A percentile compares a stretch with the other conserved stretches of the same genome.
These are phyloP conservation scores for Drosophila fuyamai DNA, from an alignment of 1,140 invertebrate species.

Conservation along the genomic window DNA sequence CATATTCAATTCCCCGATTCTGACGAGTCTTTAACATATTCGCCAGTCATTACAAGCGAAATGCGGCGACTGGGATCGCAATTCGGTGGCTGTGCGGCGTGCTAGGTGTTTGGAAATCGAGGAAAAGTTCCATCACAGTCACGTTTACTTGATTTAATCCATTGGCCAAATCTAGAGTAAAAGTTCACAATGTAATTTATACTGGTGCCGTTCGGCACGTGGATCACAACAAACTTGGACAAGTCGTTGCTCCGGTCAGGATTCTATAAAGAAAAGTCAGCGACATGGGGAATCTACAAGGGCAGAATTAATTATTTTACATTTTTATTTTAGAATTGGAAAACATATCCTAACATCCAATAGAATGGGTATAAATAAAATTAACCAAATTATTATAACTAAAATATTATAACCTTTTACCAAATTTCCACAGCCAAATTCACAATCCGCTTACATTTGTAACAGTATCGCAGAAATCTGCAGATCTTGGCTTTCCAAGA, in stretches of 20 bases:
- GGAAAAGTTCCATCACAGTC: slow-evolving; percentile 74
- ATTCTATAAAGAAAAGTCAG: neutral
- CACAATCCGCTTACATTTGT: too few relatives aligned
- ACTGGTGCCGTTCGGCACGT: slow-evolving; percentile 54
- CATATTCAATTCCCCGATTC: slow-evolving; percentile 62
- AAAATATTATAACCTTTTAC: too few relatives aligned
- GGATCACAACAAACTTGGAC: slow-evolving; percentile 39
- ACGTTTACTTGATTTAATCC: slow-evolving; percentile 76
- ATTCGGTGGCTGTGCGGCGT: slow-evolving; percentile 23
- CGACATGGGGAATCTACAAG: neutral
- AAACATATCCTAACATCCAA: too few relatives aligned
- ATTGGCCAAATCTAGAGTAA: slow-evolving; percentile 72
- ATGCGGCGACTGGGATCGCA: slow-evolving; percentile 11
- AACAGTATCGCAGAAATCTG: neutral
- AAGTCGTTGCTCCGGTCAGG: slow-evolving; percentile 12
- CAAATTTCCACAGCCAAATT: too few relatives aligned
- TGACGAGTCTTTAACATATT: slow-evolving; percentile 61
- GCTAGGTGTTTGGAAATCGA: slow-evolving; percentile 62
- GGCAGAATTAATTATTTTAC: neutral
- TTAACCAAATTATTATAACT: too few relatives aligned
- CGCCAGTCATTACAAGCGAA: slow-evolving; percentile 54
- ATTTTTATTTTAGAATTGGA: too few relatives aligned
- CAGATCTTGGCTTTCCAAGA: neutral
- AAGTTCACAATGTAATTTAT: slow-evolving; percentile 76
- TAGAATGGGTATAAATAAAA: too few relatives aligned